Percentiles rank a stretch among this genome's conserved stretches.
phyloP scores from a whole-genome alignment of 2,797 vertebrate species.

The Pipistrellus kuhlii region DNA sequence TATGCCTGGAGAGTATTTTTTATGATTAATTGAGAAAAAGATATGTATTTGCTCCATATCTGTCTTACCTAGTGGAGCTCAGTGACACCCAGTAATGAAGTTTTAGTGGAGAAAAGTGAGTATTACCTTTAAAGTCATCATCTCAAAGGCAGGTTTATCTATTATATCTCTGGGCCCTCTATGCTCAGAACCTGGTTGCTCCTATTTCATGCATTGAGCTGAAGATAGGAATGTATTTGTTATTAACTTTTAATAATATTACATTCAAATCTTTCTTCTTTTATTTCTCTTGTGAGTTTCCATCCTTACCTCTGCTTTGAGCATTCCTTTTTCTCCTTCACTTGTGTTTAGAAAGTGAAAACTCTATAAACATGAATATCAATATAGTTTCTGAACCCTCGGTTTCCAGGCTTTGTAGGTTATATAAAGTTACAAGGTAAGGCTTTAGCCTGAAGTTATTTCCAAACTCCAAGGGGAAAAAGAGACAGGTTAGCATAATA shows the following conservation, averaged over 20 bases:
- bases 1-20: slow-evolving; percentile 25
- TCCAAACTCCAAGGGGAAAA: background rate
- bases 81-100: slow-evolving; percentile 61
- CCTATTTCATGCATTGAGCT: slow-evolving; percentile 1
- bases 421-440: background rate
- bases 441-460: background rate
- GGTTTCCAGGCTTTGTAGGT: background rate
- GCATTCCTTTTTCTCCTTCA: slow-evolving; percentile 37
- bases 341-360: slow-evolving; percentile 31
- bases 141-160: slow-evolving; percentile 48
- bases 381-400: background rate
- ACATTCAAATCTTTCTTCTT: background rate
- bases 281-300: background rate
- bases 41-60: slow-evolving; percentile 40
- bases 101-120: slow-evolving; percentile 67
- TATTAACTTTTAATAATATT: background rate
- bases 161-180: background rate
- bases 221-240: background rate
- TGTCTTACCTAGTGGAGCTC: slow-evolving; percentile 45
- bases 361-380: background rate
- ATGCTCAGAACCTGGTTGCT: background rate
- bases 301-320: background rate
- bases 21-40: slow-evolving; percentile 53
- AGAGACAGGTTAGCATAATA: background rate
- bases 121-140: slow-evolving; percentile 51